Conservation (phyloP, 2,113 vertebrate genomes). For the Solea senegalensis region DNA sequence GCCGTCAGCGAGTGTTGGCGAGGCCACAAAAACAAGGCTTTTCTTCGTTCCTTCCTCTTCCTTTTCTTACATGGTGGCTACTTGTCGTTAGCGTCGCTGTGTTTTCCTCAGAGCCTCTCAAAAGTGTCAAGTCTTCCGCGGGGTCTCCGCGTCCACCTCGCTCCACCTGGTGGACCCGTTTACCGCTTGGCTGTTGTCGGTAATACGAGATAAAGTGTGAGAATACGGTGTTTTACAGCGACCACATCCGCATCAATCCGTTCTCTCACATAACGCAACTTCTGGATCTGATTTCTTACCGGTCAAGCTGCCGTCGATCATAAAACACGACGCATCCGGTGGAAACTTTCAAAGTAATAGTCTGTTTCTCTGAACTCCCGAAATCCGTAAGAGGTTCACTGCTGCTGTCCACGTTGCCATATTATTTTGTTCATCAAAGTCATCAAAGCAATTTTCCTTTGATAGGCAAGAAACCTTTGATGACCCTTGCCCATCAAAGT, state of each 20-base stretch:
- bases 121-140: conserved; percentile 29
- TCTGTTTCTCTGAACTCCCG: background rate
- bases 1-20: conserved; percentile 51
- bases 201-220: background rate
- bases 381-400: no score
- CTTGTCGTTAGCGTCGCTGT: conserved; percentile 46
- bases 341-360: conserved; percentile 45
- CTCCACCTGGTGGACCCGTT: background rate
- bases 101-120: conserved; percentile 18
- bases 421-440: no score
- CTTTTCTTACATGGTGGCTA: conserved; percentile 56
- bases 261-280: conserved; percentile 34
- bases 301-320: background rate
- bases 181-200: background rate
- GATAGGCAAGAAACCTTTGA: no score
- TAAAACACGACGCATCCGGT: conserved; percentile 21
- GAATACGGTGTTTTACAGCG: conserved; percentile 3
- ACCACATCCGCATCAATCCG: background rate
- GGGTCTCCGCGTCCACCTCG: background rate
- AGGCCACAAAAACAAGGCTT: conserved; percentile 41
- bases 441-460: no score
- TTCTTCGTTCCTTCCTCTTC: conserved; percentile 23
- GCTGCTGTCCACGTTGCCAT: no score
- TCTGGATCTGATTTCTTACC: conserved; percentile 32
- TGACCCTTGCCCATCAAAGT: no score